phyloP scores from a whole-genome alignment of 2,888 invertebrate genomes.

The Troglohyphantes excavatus region DNA sequence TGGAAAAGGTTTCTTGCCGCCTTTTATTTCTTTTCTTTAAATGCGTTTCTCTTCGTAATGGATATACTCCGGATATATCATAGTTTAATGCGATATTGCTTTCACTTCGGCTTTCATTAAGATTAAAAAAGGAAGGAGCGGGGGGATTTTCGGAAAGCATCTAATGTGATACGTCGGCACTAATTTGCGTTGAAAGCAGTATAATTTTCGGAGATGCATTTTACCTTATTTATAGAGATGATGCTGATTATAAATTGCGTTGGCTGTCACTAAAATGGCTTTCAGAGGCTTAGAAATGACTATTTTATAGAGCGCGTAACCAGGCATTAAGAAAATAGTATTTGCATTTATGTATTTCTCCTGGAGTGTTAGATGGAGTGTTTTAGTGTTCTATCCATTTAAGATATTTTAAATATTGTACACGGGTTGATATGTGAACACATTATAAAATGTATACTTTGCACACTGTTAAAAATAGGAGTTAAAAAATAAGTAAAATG shows the following conservation, averaged over 20 bases:
- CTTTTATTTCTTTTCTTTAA: constrained; percentile 4
- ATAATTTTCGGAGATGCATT: neutral
- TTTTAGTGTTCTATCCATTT: no score
- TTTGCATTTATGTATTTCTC: neutral
- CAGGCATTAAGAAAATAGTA: neutral
- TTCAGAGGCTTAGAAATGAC: neutral
- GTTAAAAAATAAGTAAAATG: no score
- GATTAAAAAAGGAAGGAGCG: neutral
- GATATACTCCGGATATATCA: constrained; percentile 8
- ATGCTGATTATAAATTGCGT: neutral
- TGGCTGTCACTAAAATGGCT: no score
- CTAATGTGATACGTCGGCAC: neutral
- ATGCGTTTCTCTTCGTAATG: constrained; percentile 22
- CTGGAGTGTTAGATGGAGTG: no score
- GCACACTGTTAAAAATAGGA: no score
- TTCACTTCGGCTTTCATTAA: neutral
- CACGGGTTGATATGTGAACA: no score
- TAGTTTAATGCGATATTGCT: constrained; percentile 8
- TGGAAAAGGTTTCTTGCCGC: neutral
- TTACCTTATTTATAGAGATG: neutral
- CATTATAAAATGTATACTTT: no score
- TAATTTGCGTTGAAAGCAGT: neutral
- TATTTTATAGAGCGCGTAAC: neutral
- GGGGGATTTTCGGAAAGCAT: neutral
- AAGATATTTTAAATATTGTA: no score